A percentile compares a stretch with the other conserved stretches of the same genome.
phyloP scores from a whole-genome alignment of 2,797 vertebrate species.

The Ispidina lecontei region DNA sequence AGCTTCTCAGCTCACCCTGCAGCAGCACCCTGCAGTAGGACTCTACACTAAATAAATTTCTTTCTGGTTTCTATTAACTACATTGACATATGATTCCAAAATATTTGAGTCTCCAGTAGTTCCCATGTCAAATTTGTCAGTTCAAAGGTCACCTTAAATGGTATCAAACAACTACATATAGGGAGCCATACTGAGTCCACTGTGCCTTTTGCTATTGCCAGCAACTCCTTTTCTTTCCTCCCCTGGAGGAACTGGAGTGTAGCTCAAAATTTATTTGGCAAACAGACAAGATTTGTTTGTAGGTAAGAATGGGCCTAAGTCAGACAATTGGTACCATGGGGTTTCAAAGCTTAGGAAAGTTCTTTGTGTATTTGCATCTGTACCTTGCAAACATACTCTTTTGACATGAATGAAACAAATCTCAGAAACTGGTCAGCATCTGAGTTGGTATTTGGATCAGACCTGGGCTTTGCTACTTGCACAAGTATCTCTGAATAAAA shows the following conservation, averaged over 20 bases:
- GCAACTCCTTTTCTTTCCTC: neutral
- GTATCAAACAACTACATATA: neutral
- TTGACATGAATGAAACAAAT: neutral
- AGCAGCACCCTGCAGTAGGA: neutral
- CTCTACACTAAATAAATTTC: neutral
- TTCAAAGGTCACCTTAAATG: neutral
- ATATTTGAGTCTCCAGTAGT: neutral
- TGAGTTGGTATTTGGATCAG: neutral
- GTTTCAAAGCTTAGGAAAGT: neutral
- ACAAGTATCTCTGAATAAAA: neutral
- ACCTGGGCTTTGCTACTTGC: neutral
- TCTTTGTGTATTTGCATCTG: neutral
- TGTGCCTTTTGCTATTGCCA: neutral
- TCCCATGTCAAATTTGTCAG: neutral
- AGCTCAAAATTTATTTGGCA: neutral
- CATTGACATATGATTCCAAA: neutral
- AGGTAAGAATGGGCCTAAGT: neutral
- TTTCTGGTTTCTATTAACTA: neutral
- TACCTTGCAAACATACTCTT: neutral
- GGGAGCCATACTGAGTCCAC: neutral
- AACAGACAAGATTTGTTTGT: neutral
- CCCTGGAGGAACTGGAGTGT: neutral
- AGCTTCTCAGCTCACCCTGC: neutral
- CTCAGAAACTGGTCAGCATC: neutral
- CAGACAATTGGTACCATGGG: neutral